phyloP scores from a whole-genome alignment of 2,797 vertebrate species.

The Hyperoplus lanceolatus region DNA sequence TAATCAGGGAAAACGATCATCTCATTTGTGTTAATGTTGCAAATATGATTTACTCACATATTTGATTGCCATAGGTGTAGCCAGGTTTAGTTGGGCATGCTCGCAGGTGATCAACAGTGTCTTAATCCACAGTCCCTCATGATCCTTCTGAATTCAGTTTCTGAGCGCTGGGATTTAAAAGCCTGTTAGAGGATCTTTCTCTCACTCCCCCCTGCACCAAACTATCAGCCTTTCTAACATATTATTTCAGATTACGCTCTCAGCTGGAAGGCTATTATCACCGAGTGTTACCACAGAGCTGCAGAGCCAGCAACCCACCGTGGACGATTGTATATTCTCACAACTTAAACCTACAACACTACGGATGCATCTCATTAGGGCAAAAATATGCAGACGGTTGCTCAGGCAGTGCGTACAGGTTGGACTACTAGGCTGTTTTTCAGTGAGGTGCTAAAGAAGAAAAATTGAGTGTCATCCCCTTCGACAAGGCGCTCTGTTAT shows the following conservation, averaged over 20 bases:
- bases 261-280: not conserved
- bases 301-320: not conserved
- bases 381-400: constrained; percentile 27
- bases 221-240: not conserved
- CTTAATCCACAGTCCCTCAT: constrained; percentile 13
- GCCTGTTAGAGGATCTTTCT: not conserved
- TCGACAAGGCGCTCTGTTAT: constrained; percentile 67
- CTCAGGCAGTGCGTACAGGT: constrained; percentile 33
- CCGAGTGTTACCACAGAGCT: not conserved
- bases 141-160: not conserved
- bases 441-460: constrained; percentile 68
- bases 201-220: not conserved
- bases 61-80: not conserved
- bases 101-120: constrained; percentile 15
- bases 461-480: constrained; percentile 69
- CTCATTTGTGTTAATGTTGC: not conserved
- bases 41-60: constrained; percentile 9
- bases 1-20: not conserved
- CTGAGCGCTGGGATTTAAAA: constrained; percentile 1
- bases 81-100: constrained; percentile 2
- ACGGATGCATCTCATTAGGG: constrained; percentile 51
- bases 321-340: not conserved
- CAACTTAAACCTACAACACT: not conserved
- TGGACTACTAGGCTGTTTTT: constrained; percentile 55
- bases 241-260: not conserved